Percentiles rank a stretch among this genome's conserved stretches.
These are phyloP conservation scores for Pterocles burchelli DNA, from an alignment of 2,113 vertebrate species.

Conservation along the genomic window DNA sequence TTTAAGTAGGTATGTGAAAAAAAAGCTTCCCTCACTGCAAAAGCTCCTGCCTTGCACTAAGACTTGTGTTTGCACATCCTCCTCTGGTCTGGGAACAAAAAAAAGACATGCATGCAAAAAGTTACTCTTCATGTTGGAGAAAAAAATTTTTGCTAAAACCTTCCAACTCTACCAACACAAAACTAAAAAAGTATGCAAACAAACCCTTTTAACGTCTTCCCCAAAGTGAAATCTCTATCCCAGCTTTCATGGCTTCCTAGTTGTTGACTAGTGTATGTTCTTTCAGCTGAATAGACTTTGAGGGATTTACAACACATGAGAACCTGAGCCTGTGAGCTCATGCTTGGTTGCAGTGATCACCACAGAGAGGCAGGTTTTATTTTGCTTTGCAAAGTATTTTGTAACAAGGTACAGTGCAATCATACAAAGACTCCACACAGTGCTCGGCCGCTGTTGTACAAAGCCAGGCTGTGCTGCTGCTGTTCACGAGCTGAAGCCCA, in stretches of 20 bases:
- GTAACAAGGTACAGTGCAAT: no score
- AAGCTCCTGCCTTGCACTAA: background rate
- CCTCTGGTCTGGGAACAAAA: background rate
- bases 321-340: background rate
- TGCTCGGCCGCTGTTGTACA: accelerated
- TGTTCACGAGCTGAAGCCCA: accelerated
- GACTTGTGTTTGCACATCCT: background rate
- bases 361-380: background rate
- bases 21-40: background rate
- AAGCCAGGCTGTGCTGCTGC: background rate
- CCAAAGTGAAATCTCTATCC: background rate
- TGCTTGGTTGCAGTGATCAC: background rate
- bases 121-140: background rate
- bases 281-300: background rate
- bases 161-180: background rate
- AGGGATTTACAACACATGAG: background rate
- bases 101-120: background rate
- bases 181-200: background rate
- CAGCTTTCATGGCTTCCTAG: background rate
- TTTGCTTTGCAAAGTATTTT: background rate
- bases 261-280: background rate
- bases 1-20: background rate
- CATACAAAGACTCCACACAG: background rate
- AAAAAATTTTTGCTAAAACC: background rate
- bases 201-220: accelerated